Base-by-base conservation (phyloP, 2,888 invertebrate species). In the Odontocolon sp. region DNA sequence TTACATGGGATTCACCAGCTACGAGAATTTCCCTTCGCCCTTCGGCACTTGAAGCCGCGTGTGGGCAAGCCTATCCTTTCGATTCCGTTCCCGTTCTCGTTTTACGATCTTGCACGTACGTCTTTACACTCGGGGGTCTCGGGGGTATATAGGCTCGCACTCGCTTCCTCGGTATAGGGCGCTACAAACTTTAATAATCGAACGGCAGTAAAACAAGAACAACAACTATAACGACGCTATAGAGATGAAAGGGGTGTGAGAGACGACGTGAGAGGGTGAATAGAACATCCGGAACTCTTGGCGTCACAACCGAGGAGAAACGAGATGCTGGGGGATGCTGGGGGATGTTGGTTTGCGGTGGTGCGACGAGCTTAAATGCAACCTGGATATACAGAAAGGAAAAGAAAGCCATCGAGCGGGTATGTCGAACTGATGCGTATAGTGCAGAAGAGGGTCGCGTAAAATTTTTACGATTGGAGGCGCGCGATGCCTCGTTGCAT, bases 401-500 rank as follows among this genome's bases (percentile, higher is more conserved):
- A 4, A 23, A 26, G 59, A 59, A 33, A 1, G 1, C n/a, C n/a
- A n/a, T n/a, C n/a, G n/a, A n/a, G 28, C n/a, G 42, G 40, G 59
- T 42, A 42, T 26, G 26, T 42, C 42, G 9, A 11, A 28, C 42
- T 28, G 5, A n/a, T 21, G 40, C 11, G 11, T 40, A 11, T 8
- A 3, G 11, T 21, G 28, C 26, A 3, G 42, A 70, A 74, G 80
- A 84, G 81, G 80, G 82, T 71, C 79, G 80, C 82, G 82, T 87
- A 85, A 86, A 87, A 86, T 83, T 87, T 87, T 86, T 86, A 87
- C 83, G 86, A 85, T 79, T 77, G 76, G 78, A 80, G 77, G 73
- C 78, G n/a, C n/a, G 82, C 78, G 78, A 76, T 81, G 83, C 80
- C 82, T 82, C 83, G 83, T 83, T 86, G 85, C 86, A 86, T 85